A percentile compares a stretch with the other conserved stretches of the same genome.
Conservation (phyloP, 2,113 vertebrate species). For the Aptenodytes patagonicus region DNA sequence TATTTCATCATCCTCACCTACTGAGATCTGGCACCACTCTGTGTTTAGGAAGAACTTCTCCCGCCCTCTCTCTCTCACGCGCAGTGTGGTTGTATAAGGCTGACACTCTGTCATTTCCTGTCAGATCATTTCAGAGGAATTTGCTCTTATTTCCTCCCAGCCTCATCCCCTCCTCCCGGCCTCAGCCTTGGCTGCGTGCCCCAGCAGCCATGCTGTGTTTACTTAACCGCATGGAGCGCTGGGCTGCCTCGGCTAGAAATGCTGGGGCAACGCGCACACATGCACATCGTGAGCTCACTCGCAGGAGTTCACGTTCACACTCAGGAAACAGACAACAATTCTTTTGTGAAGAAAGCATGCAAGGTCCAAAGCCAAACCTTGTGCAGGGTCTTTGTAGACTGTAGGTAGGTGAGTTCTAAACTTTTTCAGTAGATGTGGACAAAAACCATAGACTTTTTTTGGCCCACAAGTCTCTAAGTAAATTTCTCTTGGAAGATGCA, state of each 20-base stretch:
- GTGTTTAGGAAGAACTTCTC: constrained; percentile 84
- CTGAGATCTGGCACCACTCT: constrained; percentile 89
- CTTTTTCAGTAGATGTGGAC: not conserved
- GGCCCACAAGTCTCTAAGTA: not conserved
- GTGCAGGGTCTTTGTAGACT: not conserved
- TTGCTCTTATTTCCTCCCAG: constrained; percentile 90
- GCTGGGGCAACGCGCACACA: not conserved
- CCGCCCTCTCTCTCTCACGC: constrained; percentile 70
- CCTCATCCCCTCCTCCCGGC: constrained; percentile 64
- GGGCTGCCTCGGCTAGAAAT: not conserved
- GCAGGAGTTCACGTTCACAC: not conserved
- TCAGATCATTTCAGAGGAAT: constrained; percentile 91
- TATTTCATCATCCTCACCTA: constrained; percentile 99
- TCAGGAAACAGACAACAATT: not conserved
- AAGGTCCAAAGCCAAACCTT: not conserved
- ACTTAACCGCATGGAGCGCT: constrained; percentile 74
- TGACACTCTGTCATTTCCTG: constrained; percentile 92
- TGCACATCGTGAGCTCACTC: not conserved
- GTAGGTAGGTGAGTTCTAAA: not conserved
- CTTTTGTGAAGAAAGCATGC: not conserved
- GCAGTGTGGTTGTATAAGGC: constrained; percentile 70
- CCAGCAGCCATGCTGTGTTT: constrained; percentile 68
- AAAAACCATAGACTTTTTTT: not conserved
- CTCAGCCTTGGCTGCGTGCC: constrained; percentile 47
- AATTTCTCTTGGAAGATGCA: not conserved